Conservation (phyloP, 2,888 invertebrate species). For the Diarsia dahlii region DNA sequence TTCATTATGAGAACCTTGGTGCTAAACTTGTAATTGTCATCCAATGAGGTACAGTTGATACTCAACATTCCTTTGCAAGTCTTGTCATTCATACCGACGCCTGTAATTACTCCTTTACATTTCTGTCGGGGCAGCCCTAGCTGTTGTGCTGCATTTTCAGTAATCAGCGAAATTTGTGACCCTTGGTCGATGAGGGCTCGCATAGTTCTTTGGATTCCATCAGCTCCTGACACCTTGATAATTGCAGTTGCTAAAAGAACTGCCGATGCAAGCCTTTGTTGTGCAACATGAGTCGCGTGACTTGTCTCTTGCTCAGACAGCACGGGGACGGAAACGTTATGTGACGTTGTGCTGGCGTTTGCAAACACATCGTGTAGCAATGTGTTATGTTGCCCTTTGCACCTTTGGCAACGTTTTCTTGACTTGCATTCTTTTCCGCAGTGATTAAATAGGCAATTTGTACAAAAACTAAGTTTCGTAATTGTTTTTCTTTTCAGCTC, state of each 20-base stretch:
- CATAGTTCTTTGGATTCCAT: background rate
- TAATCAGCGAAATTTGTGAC: background rate
- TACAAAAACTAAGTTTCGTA: background rate
- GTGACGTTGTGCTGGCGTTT: background rate
- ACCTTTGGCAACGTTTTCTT: background rate
- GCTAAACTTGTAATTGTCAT: background rate
- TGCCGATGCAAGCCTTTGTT: background rate
- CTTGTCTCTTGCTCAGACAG: background rate
- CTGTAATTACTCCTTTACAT: background rate
- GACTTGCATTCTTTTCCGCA: background rate
- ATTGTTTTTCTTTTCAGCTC: slow-evolving; percentile 1
- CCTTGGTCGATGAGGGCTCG: background rate
- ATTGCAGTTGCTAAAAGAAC: slow-evolving; percentile 4
- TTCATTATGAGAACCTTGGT: background rate
- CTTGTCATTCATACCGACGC: background rate
- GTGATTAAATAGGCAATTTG: background rate
- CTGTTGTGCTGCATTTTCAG: background rate
- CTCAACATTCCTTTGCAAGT: background rate
- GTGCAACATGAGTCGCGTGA: background rate
- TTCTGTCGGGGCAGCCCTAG: slow-evolving; percentile 14
- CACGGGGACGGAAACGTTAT: background rate
- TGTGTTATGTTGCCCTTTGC: background rate
- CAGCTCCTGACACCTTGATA: slow-evolving; percentile 7
- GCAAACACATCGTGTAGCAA: background rate
- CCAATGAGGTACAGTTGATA: background rate